Percentiles rank a stretch among this genome's conserved stretches.
Evolutionary conservation across 2,888 invertebrate genomes (phyloP).

Genomic region (Caenorhabditis sulstoni): DNA sequence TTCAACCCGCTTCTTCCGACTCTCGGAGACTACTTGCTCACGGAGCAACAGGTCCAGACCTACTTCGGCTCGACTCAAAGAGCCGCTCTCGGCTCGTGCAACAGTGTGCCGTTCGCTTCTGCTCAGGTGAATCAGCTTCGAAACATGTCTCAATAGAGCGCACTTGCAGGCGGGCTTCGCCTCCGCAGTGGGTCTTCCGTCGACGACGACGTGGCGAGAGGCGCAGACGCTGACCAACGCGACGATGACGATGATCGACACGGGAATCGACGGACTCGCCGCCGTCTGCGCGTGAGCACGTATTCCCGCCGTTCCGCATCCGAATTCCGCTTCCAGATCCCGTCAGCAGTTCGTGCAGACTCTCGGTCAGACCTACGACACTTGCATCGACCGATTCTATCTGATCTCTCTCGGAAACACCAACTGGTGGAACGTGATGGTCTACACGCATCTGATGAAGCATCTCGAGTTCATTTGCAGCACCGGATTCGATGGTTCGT

Average conservation of each 20-base stretch:
- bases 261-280: constrained; percentile 56
- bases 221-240: constrained; percentile 50
- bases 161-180: constrained; percentile 48
- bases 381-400: constrained; percentile 64
- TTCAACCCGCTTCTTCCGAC: constrained; percentile 53
- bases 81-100: constrained; percentile 27
- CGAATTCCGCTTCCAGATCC: constrained; percentile 53
- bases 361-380: constrained; percentile 58
- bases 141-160: neutral
- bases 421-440: constrained; percentile 59
- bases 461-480: constrained; percentile 69
- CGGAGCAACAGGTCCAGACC: constrained; percentile 39
- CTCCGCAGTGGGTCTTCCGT: constrained; percentile 32
- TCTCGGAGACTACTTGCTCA: constrained; percentile 44
- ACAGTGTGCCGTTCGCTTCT: constrained; percentile 46
- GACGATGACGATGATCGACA: constrained; percentile 47
- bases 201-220: constrained; percentile 50
- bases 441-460: constrained; percentile 66
- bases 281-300: constrained; percentile 54
- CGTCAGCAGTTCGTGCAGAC: constrained; percentile 63
- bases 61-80: constrained; percentile 36
- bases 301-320: too few species aligned
- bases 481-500: constrained; percentile 63
- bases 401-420: constrained; percentile 59
- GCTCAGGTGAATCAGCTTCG: constrained; percentile 34